phyloP scores from a whole-genome alignment of 2,113 vertebrate species.

The Heloderma charlesbogerti region DNA sequence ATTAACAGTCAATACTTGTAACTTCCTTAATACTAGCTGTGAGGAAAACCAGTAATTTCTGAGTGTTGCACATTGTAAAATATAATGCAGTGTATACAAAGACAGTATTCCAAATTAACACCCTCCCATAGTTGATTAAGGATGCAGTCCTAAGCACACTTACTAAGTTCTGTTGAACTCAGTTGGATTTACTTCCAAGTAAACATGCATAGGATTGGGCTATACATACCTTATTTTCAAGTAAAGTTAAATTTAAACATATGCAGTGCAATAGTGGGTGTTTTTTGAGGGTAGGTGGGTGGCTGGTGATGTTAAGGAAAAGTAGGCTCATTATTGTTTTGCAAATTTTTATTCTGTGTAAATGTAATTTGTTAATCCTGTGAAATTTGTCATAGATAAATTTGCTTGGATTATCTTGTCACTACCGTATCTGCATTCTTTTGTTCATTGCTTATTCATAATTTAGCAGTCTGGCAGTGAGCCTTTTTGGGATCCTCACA shows the following conservation, averaged over 20 bases:
- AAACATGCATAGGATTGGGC: neutral
- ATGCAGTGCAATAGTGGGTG: slow-evolving; percentile 67
- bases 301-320: slow-evolving; percentile 72
- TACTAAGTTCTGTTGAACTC: slow-evolving; percentile 60
- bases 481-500: slow-evolving; percentile 88
- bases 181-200: neutral
- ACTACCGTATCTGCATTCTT: slow-evolving; percentile 91
- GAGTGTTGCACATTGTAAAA: neutral
- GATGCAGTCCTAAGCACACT: slow-evolving; percentile 33
- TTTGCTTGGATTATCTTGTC: slow-evolving; percentile 93
- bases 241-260: slow-evolving; percentile 75
- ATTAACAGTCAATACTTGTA: neutral
- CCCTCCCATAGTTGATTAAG: slow-evolving; percentile 21
- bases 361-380: slow-evolving; percentile 93
- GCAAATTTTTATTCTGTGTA: slow-evolving; percentile 88
- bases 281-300: slow-evolving; percentile 29
- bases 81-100: neutral
- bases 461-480: slow-evolving; percentile 89
- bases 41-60: slow-evolving; percentile 46
- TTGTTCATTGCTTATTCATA: slow-evolving; percentile 93
- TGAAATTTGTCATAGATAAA: slow-evolving; percentile 93
- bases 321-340: slow-evolving; percentile 76
- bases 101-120: slow-evolving; percentile 19
- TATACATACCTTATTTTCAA: slow-evolving; percentile 73
- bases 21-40: slow-evolving; percentile 18